Base-by-base conservation (phyloP, 2,888 invertebrate species). In the Orthosia gracilis region DNA sequence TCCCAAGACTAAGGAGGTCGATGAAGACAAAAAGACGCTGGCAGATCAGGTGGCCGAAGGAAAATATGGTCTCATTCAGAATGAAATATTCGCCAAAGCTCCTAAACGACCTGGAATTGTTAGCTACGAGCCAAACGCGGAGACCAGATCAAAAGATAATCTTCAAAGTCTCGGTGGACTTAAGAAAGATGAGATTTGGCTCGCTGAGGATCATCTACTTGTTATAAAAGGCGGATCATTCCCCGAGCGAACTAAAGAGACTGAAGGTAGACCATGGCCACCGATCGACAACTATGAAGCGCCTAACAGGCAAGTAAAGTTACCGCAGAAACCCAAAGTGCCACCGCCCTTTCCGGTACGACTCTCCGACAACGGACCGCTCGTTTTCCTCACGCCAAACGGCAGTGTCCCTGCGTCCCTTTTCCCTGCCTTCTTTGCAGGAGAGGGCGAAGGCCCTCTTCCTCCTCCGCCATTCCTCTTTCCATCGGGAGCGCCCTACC, bases 271-370 rank as follows among this genome's bases (percentile, higher is more conserved):
- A 82, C 95, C 95, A 85, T 98, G 98, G 98, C 97, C 98, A 68
- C 97, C 98, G 31, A 98, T 99, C 86, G 99, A 99, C 91, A 97
- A 98, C 92, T 99, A 98, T 93, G 97, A 98, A 93, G 98, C 98
- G 83, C 98, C 98, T 45, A 97, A 97, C 90, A 97, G 98, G 89
- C 98, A 98, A 94, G 98, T 99, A 91, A 98, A 98, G 94, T 97
- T 99, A 89, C 98, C 98, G 59, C 94, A 97, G 68, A 97, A 98
- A 93, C 98, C 98, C 15, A 98, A 98, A 94, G 97, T 98, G 89
- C 98, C 99, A 94, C 99, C 99, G 97, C 99, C 99, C 96, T 99
- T 99, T 98, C 99, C 99, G 92, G 98, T 99, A 95, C 98, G 98
- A 96, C 97, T 99, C 94, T 97, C 97, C 94, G 98, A 98, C 92